Evolutionary conservation across 1,140 invertebrate species (phyloP).

Genomic region (Drosophila tropicalis): DNA sequence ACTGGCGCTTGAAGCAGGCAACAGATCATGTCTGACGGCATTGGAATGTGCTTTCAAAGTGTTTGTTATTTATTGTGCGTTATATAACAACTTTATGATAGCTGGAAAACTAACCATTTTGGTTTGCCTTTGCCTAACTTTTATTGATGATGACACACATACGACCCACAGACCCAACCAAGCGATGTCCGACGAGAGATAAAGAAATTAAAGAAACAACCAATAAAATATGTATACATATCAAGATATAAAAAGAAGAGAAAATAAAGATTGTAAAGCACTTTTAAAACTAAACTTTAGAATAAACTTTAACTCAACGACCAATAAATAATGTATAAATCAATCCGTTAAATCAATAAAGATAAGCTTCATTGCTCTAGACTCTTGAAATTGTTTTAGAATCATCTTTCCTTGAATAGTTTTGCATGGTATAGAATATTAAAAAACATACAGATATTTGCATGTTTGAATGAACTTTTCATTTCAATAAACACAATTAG

Average conservation of each 20-base stretch:
- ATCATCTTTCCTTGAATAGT: background rate
- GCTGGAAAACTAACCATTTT: conserved; percentile 43
- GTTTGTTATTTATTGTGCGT: conserved; percentile 80
- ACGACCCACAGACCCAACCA: background rate
- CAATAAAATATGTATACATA: background rate
- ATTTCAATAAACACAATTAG: conserved; percentile 5
- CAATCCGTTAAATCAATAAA: conserved; percentile 1
- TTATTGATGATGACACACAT: conserved; percentile 45
- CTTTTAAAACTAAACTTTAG: background rate
- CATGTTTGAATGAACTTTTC: no score
- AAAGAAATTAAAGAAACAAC: conserved; percentile 37
- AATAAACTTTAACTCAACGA: background rate
- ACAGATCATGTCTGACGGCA: conserved; percentile 12
- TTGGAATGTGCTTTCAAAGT: conserved; percentile 58
- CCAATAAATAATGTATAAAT: conserved; percentile 1
- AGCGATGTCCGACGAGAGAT: conserved; percentile 20
- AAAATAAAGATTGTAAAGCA: background rate
- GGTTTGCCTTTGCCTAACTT: conserved; percentile 46
- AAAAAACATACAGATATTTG: no score
- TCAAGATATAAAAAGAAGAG: background rate
- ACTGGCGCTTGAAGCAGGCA: background rate
- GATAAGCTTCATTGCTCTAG: conserved; percentile 1
- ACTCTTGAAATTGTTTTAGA: conserved; percentile 9
- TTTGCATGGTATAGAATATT: background rate
- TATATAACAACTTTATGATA: conserved; percentile 79